Evolutionary conservation across 2,113 vertebrate genomes (phyloP), one percentile per base, ranked within the genome.

Genomic region (Xenotilapia leptura): DNA sequence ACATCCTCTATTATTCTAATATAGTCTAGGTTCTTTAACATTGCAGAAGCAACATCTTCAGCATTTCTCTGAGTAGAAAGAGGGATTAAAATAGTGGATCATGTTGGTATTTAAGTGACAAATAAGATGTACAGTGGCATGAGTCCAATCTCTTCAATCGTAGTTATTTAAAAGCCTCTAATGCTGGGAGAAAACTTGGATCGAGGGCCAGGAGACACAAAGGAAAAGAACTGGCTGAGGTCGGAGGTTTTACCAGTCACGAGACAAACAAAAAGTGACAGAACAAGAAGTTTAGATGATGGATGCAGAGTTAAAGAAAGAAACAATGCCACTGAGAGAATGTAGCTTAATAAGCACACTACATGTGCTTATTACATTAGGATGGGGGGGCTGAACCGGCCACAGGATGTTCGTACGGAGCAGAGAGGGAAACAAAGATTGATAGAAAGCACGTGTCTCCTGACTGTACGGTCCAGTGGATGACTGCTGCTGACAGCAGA

Each of bases 401-500:
- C 6, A 42, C 23, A 53, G 45, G 38, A 80, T 51, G 31, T 28
- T 65, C 11, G 11, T 7, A 45, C 5, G 21, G n/a, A 77, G 79
- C 47, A 79, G 33, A 15, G 15, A 81, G 28, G 58, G 54, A 83
- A 79, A 55, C 6, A 47, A 14, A 83, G 83, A 42, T 12, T 85
- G 90, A 91, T 6, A 55, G 82, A 49, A 83, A 83, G 53, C 77
- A 88, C 73, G 53, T 58, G 4, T 8, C 3, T 9, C 26, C 7
- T 2, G 36, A 49, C 40, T 13, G 53, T 15, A 82, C 7, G 19
- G 80, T 82, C 55, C 83, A 84, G 77, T 81, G 86, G 77, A 28
- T 75, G 79, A 89, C 58, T 88, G 83, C 83, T 84, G 82, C 40
- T 83, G 92, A 88, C 86, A 86, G 84, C 79, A 88, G 83, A 79